These are phyloP conservation scores for Amphiura filiformis DNA, from an alignment of 35 echinoderm and acorn worm genomes.

Conservation along the genomic window DNA sequence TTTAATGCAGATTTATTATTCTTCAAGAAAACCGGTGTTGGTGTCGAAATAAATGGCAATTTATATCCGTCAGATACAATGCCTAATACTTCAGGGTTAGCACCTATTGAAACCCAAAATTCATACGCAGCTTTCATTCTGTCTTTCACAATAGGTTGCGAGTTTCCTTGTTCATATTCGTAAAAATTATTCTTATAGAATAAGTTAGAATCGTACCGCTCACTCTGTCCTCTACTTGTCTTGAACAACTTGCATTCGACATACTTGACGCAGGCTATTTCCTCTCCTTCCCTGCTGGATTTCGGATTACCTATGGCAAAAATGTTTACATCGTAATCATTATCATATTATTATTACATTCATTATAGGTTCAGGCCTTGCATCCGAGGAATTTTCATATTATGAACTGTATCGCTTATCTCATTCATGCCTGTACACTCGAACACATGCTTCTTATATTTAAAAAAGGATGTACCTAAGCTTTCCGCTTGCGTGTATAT, in stretches of 20 bases:
- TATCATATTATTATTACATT: too few species aligned
- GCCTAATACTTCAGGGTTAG: neutral
- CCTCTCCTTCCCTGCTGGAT: neutral
- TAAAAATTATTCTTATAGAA: neutral
- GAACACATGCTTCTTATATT: too few species aligned
- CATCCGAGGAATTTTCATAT: too few species aligned
- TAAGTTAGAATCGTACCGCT: neutral
- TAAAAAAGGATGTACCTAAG: too few species aligned
- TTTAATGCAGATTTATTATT: constrained; percentile 1
- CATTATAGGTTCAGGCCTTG: too few species aligned
- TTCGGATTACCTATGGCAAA: neutral
- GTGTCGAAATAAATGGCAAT: neutral
- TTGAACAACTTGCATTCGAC: neutral
- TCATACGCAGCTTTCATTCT: constrained; percentile 17
- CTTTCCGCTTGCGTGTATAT: neutral
- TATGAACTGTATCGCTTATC: too few species aligned
- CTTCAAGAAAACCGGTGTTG: neutral
- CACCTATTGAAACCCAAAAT: neutral
- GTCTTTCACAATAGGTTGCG: neutral
- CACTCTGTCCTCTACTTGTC: neutral
- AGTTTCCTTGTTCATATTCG: constrained; percentile 13
- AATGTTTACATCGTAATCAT: neutral
- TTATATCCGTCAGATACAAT: neutral
- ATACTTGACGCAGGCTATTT: too few species aligned
- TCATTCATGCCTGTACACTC: too few species aligned